These are phyloP conservation scores for Macrostomum cliftonense DNA, from an alignment of 2,888 invertebrate species.

Conservation along the genomic window DNA sequence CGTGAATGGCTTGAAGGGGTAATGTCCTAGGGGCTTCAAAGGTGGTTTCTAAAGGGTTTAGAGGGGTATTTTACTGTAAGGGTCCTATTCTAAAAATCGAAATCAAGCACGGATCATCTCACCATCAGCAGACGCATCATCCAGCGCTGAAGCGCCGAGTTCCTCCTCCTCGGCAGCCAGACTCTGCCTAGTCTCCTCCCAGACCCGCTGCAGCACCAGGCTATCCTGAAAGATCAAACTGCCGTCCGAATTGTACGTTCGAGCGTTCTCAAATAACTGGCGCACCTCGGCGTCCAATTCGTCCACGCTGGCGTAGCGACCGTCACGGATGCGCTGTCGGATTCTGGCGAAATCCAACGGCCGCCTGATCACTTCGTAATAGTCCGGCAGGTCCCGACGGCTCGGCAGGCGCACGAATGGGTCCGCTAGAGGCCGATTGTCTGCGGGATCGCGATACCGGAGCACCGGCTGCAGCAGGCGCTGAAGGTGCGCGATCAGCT, in stretches of 20 bases:
- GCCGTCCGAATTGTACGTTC: conserved; percentile 84
- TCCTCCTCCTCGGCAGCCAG: too few relatives aligned
- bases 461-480: background rate
- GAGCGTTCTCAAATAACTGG: conserved; percentile 84
- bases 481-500: too few relatives aligned
- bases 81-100: too few relatives aligned
- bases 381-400: conserved; percentile 74
- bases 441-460: conserved; percentile 39
- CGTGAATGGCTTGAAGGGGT: too few relatives aligned
- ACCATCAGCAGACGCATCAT: too few relatives aligned
- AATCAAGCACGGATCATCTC: too few relatives aligned
- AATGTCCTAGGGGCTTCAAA: too few relatives aligned
- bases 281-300: conserved; percentile 58
- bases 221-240: conserved; percentile 40
- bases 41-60: too few relatives aligned
- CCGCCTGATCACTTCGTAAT: conserved; percentile 84
- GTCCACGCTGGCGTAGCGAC: conserved; percentile 19
- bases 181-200: too few relatives aligned
- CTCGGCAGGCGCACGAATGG: conserved; percentile 88
- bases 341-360: conserved; percentile 87
- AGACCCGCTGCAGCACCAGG: too few relatives aligned
- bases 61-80: too few relatives aligned
- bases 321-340: conserved; percentile 6
- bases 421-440: conserved; percentile 65
- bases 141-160: too few relatives aligned